Base-by-base conservation (phyloP, 2,797 vertebrate genomes). In the Crossoptilon crossoptilon region DNA sequence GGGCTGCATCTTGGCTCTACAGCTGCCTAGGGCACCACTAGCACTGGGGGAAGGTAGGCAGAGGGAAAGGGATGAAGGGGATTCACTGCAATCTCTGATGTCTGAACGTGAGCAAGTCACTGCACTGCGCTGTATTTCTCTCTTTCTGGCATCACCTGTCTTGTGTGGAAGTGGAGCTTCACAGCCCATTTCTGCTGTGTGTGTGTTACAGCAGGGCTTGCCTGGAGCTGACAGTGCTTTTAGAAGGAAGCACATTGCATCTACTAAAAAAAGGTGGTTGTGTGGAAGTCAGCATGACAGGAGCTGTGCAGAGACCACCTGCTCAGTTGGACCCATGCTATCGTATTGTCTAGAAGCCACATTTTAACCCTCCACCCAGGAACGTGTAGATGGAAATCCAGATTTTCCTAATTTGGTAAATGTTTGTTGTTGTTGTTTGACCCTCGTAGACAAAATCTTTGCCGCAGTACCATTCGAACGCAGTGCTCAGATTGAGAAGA, bases 141-240 rank as follows among this genome's bases (percentile, higher is more conserved):
- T 79, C 49, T 84, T 63, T 62, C 10, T 41, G 71, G 60, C 31
- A 39, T 74, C 75, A 6, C 60, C 46, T 76, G 63, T 86, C 66
- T 51, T 66, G 14, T 56, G 91, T 70, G 64, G 53, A n/a, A 68
- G n/a, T 31, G 31, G 17, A 31, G 46, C 55, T 84, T 67, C 0
- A 1, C 11, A n/a, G 27, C 46, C 15, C 19, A 1, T 35, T 51
- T 58, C 16, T 7, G 18, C 10, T 7, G 18, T 6, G 7, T 2
- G 5, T 67, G 48, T 27, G 87, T 58, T 58, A 29, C n/a, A 56
- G 79, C 6, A 75, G 35, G 43, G 51, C 43, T 55, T 51, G 35
- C n/a, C 55, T 37, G 7, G 67, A 75, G 41, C 11, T 75, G 41
- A 14, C 29, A 51, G 41, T 75, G 49, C 24, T 46, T 87, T 85